Base-by-base conservation (phyloP, 2,888 invertebrate species). In the Cephus nigrinus region DNA sequence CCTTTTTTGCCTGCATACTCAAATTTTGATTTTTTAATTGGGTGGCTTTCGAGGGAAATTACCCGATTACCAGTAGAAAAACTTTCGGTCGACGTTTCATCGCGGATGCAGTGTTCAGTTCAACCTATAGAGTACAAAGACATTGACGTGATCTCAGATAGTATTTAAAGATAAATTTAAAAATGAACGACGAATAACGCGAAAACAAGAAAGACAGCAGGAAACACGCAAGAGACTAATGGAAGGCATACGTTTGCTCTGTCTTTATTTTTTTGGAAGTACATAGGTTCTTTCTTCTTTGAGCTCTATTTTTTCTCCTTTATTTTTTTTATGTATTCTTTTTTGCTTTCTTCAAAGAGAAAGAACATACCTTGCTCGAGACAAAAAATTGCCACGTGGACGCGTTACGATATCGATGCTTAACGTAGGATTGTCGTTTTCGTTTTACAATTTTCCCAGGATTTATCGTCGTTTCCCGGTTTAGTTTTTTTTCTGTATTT, bases 101-200 rank as follows among this genome's bases (percentile, higher is more conserved):
- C 76, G 76, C 73, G 68, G 55, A 23, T 23, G 80, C 82, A 81
- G 82, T 82, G 78, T 83, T 80, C 81, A 84, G 84, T 87, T 85
- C 84, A 86, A 83, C 85, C 87, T 86, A 86, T 82, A 86, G 83
- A 88, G 88, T 88, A 88, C 88, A 88, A 88, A 88, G 78, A 83
- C 82, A 81, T 84, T 80, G 84, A 88, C 85, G 86, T 84, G 88
- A 88, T 88, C 88, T 88, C 88, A 88, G 82, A 86, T 86, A 85
- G 85, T 83, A 31, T 71, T 71, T 71, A 32, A 71, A 71, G 33
- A 71, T 55, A 71, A 71, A 71, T 71, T 33, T 5, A 15, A 23
- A 71, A 71, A 71, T 12, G 36, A 36, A 69, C 30, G 32, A 71
- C 4, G 11, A 71, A 71, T 2, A 33, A 71, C 23, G 32, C 9